Percentiles rank a stretch among this genome's conserved stretches.
Evolutionary conservation across 2,113 vertebrate species (phyloP).

Genomic region (Oreochromis spilurus): DNA sequence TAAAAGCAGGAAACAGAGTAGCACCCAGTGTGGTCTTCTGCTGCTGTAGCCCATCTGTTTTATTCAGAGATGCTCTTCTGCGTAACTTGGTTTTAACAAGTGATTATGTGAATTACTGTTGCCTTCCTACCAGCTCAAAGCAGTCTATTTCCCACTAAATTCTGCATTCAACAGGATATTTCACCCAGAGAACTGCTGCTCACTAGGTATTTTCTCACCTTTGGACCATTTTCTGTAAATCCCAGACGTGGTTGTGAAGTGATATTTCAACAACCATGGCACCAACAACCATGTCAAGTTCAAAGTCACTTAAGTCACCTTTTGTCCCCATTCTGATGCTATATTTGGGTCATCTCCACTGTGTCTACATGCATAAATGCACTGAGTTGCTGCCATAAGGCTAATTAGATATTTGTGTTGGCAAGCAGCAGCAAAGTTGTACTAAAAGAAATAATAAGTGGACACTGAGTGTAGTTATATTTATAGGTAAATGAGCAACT

Average conservation of each 20-base stretch:
- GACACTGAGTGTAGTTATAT: not conserved
- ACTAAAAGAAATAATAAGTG: not conserved
- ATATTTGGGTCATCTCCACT: not conserved
- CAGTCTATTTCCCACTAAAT: fast-evolving
- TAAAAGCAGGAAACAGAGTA: not conserved
- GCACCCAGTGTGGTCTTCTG: not conserved
- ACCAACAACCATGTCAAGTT: not conserved
- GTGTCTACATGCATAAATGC: not conserved
- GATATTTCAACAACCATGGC: not conserved
- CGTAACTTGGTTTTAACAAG: not conserved
- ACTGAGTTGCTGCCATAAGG: not conserved
- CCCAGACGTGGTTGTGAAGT: fast-evolving
- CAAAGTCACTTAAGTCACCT: not conserved
- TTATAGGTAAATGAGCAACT: not conserved
- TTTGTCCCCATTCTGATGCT: not conserved
- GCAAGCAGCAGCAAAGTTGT: not conserved
- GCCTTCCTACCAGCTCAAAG: not conserved
- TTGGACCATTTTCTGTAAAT: not conserved
- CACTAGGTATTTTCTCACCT: not conserved
- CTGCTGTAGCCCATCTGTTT: not conserved
- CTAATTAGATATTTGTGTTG: not conserved
- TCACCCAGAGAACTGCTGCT: not conserved
- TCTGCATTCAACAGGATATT: fast-evolving
- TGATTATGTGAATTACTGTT: not conserved
- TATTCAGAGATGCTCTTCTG: not conserved